A percentile compares a stretch with the other conserved stretches of the same genome.
Conservation (phyloP, 1,140 invertebrate genomes). For the roundworm (Caenorhabditis elegans) region WBcel235 BX284603.4:7122001-7122500, state of each 20-base stretch:
- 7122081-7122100: not conserved
- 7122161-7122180: not conserved
- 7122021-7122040: not conserved
- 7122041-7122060: not conserved
- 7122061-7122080: not conserved
- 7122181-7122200: not conserved
- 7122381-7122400: not conserved
- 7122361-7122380: not conserved
- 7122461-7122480: not conserved
- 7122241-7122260: not conserved
- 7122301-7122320: slow-evolving; percentile 14
- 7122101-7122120: slow-evolving; percentile 17
- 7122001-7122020: not conserved
- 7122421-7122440: slow-evolving; percentile 1
- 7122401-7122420: not conserved
- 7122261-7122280: not conserved
- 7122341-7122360: not conserved
- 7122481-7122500: slow-evolving; percentile 4
- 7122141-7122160: not conserved
- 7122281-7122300: not conserved
- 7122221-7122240: slow-evolving; percentile 6
- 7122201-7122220: not conserved
- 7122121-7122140: not conserved
- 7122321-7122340: not conserved
- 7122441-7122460: not conserved